Evolutionary conservation across 2,797 vertebrate species (phyloP), one percentile per base, ranked within the genome.

Genomic region (Pogonophryne albipinna): DNA sequence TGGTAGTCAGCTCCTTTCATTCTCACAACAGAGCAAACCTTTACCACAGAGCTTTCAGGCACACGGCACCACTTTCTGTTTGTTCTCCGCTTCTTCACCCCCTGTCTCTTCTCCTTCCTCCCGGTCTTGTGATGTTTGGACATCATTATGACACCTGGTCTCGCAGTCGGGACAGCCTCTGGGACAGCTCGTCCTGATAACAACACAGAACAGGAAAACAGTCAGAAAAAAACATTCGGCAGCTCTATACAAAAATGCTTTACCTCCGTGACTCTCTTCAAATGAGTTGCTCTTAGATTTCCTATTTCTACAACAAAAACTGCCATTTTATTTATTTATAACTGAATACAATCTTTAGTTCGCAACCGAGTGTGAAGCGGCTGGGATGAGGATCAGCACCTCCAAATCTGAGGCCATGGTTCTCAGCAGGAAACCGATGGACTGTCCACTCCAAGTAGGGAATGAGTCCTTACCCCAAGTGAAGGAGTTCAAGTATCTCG

Each of bases 81-180:
- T 15, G 8, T 55, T 60, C 20, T 71, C 15, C 15, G 1, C 31
- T 46, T 61, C 42, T 60, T 75, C 14, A 20, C 49, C 49, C 63
- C 34, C 13, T 12, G 15, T 61, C 70, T 62, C 47, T 57, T 67
- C 49, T 49, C n/a, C 7, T 13, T 73, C 74, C 47, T 76, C 44
- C 52, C 11, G 44, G 17, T 38, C 19, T 4, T 3, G 31, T 61
- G 45, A 10, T 41, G 66, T 67, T 20, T 27, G 23, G 5, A 6
- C 27, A 49, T 71, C 79, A 76, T 72, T 90, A 80, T 19, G 75
- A 85, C 42, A 89, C 83, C 79, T 92, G 88, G 63, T 79, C 90
- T 50, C 90, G 77, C 71, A 92, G 91, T 70, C 80, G 88, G 75
- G 91, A 85, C 81, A 93, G 80, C 82, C 90, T 89, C 87, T 89